Evolutionary conservation across 2,888 invertebrate species (phyloP).

Genomic region (Acanthosoma haemorrhoidale): DNA sequence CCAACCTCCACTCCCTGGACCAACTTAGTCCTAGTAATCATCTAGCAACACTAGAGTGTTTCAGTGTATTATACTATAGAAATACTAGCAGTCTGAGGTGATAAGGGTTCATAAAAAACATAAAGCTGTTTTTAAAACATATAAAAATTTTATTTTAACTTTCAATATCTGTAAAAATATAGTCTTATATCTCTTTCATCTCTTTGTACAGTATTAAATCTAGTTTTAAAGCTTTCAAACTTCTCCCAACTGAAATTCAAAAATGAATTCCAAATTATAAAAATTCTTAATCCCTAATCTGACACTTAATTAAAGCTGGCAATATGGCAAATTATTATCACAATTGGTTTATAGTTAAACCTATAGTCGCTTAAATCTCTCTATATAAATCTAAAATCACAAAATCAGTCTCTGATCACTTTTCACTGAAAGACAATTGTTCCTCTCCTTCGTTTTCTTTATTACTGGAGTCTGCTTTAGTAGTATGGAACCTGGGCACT

Average conservation of each 20-base stretch:
- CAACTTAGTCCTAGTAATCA: not conserved
- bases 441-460: not conserved
- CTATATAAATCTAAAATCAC: slow-evolving; percentile 11
- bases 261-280: not conserved
- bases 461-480: not conserved
- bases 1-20: slow-evolving; percentile 14
- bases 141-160: not conserved
- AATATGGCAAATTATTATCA: slow-evolving; percentile 3
- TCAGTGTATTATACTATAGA: not conserved
- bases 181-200: slow-evolving; percentile 7
- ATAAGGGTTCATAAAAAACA: not conserved
- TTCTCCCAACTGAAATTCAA: too few species aligned
- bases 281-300: not conserved
- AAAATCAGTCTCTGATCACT: slow-evolving; percentile 19
- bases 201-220: not conserved
- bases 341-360: not conserved
- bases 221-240: not conserved
- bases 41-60: not conserved
- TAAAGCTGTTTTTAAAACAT: not conserved
- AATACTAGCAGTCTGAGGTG: not conserved
- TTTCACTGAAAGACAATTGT: slow-evolving; percentile 25
- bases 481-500: slow-evolving; percentile 15
- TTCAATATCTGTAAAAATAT: not conserved
- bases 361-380: not conserved
- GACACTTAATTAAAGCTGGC: not conserved